A percentile compares a stretch with the other conserved stretches of the same genome.
These are phyloP conservation scores for Sceliomorpha sp. DNA, from an alignment of 2,888 invertebrate species.

Conservation along the genomic window DNA sequence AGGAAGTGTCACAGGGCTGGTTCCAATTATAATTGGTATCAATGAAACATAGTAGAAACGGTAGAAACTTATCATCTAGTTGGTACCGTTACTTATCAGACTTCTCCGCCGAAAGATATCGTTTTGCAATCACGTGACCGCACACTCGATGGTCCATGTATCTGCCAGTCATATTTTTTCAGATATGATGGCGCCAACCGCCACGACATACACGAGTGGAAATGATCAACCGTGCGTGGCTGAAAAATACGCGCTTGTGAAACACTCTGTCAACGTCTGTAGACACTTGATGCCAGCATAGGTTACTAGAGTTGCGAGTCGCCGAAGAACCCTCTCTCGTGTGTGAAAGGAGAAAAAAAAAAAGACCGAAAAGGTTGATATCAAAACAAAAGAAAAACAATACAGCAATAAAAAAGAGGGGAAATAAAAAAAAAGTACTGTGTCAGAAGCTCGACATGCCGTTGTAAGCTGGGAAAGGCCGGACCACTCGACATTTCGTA, in stretches of 20 bases:
- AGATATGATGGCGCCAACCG: conserved; percentile 83
- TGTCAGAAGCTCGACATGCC: too few relatives aligned
- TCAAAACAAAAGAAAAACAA: too few relatives aligned
- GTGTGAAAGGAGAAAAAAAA: too few relatives aligned
- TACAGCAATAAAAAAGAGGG: too few relatives aligned
- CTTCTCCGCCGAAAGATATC: too few relatives aligned
- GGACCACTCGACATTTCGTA: conserved; percentile 24
- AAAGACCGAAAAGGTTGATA: conserved; percentile 44
- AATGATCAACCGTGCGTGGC: conserved; percentile 75
- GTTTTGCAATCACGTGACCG: background rate
- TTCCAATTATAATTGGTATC: too few relatives aligned
- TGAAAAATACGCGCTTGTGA: conserved; percentile 60
- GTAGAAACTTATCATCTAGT: too few relatives aligned
- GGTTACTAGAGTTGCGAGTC: conserved; percentile 18
- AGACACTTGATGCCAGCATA: conserved; percentile 19
- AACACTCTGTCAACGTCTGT: conserved; percentile 43
- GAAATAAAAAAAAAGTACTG: too few relatives aligned
- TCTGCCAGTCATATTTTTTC: conserved; percentile 81
- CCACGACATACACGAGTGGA: conserved; percentile 80
- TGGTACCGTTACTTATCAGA: too few relatives aligned
- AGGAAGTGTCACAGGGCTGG: too few relatives aligned
- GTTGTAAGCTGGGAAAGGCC: conserved; percentile 45
- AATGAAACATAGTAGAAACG: too few relatives aligned
- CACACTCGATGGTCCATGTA: conserved; percentile 54
- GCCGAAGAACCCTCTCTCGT: conserved; percentile 5